Evolutionary conservation across 2,888 invertebrate species (phyloP), one percentile per base, ranked within the genome.

Genomic region (Pogonocherus hispidulus): DNA sequence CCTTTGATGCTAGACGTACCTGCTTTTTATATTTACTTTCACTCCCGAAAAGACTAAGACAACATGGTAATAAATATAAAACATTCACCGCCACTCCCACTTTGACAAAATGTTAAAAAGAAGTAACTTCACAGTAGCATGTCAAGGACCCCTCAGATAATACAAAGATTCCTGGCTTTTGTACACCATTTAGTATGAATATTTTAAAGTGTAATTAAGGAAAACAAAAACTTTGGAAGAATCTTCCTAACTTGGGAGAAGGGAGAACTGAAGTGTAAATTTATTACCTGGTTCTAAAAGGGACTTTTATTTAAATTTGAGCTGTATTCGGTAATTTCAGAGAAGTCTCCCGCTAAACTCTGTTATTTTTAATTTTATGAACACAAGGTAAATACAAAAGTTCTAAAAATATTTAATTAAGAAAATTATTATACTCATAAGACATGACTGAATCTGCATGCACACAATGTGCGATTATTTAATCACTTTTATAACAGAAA

Each of bases 201-300:
- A 41, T 41, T 41, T 14, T 41, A 41, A 37, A 41, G 41, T n/a
- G 41, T 41, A 41, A 41, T n/a, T 41, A 41, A 41, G 41, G 41
- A 41, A 41, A 41, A 41, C 41, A 41, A 41, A 41, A 41, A 41
- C 41, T 41, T 41, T 41, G 14, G n/a, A 41, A 41, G 41, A 41
- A 41, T 41, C 41, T 41, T 41, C 14, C 16, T 41, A 41, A 41
- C 41, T 41, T 41, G n/a, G 16, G n/a, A n/a, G 14, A 41, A 41
- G 41, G 41, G 41, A 41, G 41, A 41, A 14, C 41, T 41, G 41
- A 41, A 41, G 41, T 41, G 41, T 41, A 16, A 41, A 41, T 41
- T 41, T 41, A 41, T 41, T 41, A 41, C 41, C n/a, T 41, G 41
- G 14, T 14, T 16, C 41, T 41, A 41, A 41, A 41, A n/a, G 41